phyloP scores from a whole-genome alignment of 2,113 vertebrate species.

The Fulica atra region DNA sequence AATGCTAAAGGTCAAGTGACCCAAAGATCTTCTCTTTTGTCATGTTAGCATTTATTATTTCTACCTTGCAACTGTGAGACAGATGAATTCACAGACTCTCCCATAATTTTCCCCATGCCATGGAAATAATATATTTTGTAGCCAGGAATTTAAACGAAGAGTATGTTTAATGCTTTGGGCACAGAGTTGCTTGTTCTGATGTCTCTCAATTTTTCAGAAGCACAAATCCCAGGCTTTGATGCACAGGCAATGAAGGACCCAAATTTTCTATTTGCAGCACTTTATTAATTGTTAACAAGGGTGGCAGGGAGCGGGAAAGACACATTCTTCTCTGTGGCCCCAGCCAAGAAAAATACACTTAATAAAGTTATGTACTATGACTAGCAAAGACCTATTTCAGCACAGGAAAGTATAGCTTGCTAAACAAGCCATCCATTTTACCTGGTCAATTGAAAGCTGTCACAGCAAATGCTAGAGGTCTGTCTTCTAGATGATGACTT shows the following conservation, averaged over 20 bases:
- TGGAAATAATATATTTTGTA: not conserved
- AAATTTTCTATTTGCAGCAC: not conserved
- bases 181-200: not conserved
- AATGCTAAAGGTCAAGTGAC: not conserved
- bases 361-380: conserved; percentile 19
- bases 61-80: not conserved
- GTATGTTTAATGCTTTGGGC: not conserved
- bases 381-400: conserved; percentile 19
- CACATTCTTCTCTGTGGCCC: not conserved
- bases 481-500: not conserved
- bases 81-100: not conserved
- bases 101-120: not conserved
- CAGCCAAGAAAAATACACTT: conserved; percentile 41
- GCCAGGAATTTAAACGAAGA: not conserved
- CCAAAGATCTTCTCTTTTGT: not conserved
- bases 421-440: conserved; percentile 12
- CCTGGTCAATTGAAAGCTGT: not conserved
- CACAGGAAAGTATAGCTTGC: not conserved
- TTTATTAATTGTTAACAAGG: not conserved
- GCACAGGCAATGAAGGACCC: not conserved
- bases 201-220: not conserved
- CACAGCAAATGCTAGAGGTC: not conserved
- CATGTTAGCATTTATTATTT: not conserved
- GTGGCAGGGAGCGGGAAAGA: not conserved
- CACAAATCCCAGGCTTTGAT: not conserved